A percentile compares a stretch with the other conserved stretches of the same genome.
phyloP scores from a whole-genome alignment of 2,113 vertebrate species.

The Geococcyx californianus region DNA sequence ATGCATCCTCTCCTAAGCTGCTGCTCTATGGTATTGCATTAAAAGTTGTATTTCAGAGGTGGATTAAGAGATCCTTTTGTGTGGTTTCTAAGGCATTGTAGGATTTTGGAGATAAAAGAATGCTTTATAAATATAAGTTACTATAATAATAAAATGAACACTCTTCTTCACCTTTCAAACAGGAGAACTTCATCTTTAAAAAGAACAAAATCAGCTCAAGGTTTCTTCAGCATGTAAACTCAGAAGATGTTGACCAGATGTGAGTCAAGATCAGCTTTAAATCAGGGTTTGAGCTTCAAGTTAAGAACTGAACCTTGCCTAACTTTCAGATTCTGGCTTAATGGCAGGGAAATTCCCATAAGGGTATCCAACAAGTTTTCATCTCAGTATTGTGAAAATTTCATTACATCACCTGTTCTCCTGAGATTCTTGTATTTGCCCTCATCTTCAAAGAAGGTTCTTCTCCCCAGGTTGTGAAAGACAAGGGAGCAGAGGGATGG shows the following conservation, averaged over 20 bases:
- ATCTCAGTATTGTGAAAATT: neutral
- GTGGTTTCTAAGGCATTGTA: neutral
- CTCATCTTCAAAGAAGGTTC: neutral
- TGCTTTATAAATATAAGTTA: neutral
- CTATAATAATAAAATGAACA: neutral
- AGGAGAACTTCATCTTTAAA: neutral
- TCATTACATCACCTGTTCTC: neutral
- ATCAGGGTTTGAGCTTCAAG: neutral
- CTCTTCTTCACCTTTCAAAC: neutral
- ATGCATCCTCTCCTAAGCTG: neutral
- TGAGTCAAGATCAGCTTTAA: constrained; percentile 3
- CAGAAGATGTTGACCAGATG: neutral
- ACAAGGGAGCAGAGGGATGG: fast-evolving
- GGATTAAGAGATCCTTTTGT: neutral
- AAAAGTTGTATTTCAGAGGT: neutral
- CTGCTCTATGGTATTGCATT: neutral
- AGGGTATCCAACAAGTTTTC: neutral
- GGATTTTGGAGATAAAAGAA: neutral
- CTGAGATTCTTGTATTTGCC: neutral
- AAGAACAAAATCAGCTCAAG: neutral
- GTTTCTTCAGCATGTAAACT: neutral
- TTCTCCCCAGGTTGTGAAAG: neutral
- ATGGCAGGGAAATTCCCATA: neutral
- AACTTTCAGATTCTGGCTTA: neutral
- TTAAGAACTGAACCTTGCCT: neutral